Percentiles rank a stretch among this genome's conserved stretches.
These are phyloP conservation scores for Ormyrus pomaceus DNA, from an alignment of 2,888 invertebrate species.

Conservation along the genomic window DNA sequence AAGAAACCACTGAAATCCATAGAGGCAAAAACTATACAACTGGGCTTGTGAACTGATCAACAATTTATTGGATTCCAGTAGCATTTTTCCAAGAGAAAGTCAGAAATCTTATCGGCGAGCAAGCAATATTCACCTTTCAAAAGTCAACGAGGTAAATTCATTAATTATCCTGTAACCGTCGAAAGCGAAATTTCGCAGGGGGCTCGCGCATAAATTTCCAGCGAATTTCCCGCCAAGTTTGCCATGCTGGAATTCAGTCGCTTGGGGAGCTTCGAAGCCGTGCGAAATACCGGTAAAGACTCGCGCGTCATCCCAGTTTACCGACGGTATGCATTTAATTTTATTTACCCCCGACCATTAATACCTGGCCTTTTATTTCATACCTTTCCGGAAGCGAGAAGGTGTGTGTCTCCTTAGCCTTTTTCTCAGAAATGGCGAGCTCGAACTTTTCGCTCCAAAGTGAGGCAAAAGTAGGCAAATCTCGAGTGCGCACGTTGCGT, in stretches of 20 bases:
- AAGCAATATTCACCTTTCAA: neutral
- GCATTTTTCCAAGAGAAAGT: constrained; percentile 41
- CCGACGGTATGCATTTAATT: constrained; percentile 31
- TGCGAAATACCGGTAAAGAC: constrained; percentile 30
- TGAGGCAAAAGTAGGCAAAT: neutral
- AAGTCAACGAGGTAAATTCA: neutral
- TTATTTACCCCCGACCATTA: constrained; percentile 17
- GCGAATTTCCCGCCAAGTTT: constrained; percentile 19
- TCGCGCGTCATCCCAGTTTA: neutral
- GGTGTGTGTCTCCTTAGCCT: neutral
- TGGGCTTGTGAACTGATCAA: constrained; percentile 42
- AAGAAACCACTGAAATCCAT: constrained; percentile 47
- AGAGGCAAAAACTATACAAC: constrained; percentile 48
- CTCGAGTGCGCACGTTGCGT: neutral
- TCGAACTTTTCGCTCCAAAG: neutral
- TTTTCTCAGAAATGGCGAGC: no score
- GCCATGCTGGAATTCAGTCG: constrained; percentile 31
- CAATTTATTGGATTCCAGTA: constrained; percentile 53
- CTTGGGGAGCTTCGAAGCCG: constrained; percentile 32
- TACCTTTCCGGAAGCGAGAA: neutral
- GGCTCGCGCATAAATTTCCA: constrained; percentile 13
- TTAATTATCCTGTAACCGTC: no score
- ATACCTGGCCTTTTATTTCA: neutral
- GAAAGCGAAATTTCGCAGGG: neutral
- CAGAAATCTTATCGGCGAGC: neutral